Evolutionary conservation across 2,888 invertebrate genomes (phyloP).

Genomic region (Syrphus vitripennis): DNA sequence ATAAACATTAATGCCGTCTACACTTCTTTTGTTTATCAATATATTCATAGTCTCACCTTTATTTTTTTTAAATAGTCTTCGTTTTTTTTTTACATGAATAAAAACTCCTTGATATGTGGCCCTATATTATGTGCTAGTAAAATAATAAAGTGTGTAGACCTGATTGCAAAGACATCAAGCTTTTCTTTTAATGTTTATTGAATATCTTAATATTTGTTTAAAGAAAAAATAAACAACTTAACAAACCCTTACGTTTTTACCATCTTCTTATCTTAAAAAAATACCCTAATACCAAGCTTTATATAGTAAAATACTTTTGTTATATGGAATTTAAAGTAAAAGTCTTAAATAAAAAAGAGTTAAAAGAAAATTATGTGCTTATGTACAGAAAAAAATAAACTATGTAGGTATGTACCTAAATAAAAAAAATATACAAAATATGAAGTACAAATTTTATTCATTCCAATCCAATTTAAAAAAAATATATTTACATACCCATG

Average conservation of each 20-base stretch:
- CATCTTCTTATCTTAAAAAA: not conserved
- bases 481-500: conserved; percentile 47
- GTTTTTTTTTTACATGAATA: no score
- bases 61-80: not conserved
- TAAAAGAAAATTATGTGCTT: not conserved
- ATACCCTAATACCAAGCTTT: conserved; percentile 3
- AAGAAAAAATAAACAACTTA: not conserved
- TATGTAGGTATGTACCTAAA: not conserved
- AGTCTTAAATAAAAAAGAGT: not conserved
- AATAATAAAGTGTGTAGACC: not conserved
- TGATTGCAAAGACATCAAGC: conserved; percentile 6
- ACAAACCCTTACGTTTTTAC: not conserved
- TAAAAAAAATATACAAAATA: not conserved
- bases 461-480: not conserved
- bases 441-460: conserved; percentile 10
- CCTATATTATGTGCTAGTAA: not conserved
- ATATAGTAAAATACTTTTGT: conserved; percentile 4
- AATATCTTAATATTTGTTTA: not conserved
- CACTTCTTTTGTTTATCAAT: not conserved
- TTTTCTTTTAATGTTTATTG: not conserved
- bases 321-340: conserved; percentile 28
- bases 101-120: not conserved
- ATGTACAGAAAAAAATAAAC: conserved; percentile 4
- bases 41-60: not conserved
- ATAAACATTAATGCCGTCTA: not conserved